Base-by-base conservation (phyloP, 2,797 vertebrate species). In the Borostomias antarcticus region DNA sequence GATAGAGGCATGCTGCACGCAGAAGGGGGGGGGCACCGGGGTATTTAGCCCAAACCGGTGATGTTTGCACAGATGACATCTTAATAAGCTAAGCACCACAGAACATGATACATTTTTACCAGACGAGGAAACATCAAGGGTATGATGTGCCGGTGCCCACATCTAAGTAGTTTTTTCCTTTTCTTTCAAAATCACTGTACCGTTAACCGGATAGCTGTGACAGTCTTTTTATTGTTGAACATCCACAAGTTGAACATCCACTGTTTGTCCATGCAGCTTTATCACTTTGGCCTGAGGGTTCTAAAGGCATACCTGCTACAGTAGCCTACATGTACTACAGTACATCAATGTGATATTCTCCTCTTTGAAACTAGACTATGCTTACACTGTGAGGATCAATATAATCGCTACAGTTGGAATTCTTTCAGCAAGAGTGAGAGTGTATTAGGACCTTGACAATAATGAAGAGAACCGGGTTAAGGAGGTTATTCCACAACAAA, bases 51-150 rank as follows among this genome's bases (percentile, higher is more conserved):
- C 62, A 78, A 88, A 88, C 86, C 82, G 84, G 85, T 79, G 73
- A 84, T 85, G 82, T 80, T 85, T 75, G 81, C 86, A 85, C 82
- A 89, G 80, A 89, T 82, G 85, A 90, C 83, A 85, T 91, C 88
- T 90, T 91, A 91, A 92, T 91, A 87, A 89, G 88, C 83, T 78
- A 68, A 82, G 80, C 77, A 63, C 77, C 75, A 70, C 56, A 28
- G 23, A 76, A 61, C 35, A 58, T 79, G 78, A 88, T 87, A 75
- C 78, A 83, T 86, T 89, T 66, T 85, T 77, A 85, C 84, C 74
- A 60, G 72, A 82, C 83, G 68, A 45, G 43, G 69, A 61, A 40
- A 17, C 74, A 83, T 82, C 68, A 13, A 28, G 85, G 84, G 80
- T 50, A 78, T 77, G 68, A 64, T 81, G 84, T 84, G 73, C 81